These are phyloP conservation scores for Sitobion miscanthi DNA, from an alignment of 1,140 invertebrate genomes.

Conservation along the genomic window DNA sequence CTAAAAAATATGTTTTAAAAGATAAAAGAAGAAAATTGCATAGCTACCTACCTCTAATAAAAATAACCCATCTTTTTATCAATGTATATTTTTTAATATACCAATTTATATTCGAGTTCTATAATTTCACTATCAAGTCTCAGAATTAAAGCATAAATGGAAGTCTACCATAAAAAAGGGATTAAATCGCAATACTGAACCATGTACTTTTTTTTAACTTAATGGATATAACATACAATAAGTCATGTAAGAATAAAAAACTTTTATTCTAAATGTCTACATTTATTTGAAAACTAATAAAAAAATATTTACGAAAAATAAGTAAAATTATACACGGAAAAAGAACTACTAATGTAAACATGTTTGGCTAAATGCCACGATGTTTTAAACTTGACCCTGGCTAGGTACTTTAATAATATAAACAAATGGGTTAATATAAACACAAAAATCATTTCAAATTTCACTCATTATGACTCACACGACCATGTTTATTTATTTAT, in stretches of 20 bases:
- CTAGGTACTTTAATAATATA: constrained; percentile 12
- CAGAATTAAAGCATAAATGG: background rate
- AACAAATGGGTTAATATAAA: constrained; percentile 3
- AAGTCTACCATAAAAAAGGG: background rate
- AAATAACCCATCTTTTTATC: background rate
- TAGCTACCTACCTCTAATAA: background rate
- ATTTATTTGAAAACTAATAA: background rate
- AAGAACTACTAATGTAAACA: background rate
- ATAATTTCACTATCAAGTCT: background rate
- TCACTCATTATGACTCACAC: background rate
- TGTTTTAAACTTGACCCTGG: background rate
- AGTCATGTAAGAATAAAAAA: background rate
- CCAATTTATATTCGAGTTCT: background rate
- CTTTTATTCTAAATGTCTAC: background rate
- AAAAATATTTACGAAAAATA: background rate
- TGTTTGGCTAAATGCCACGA: background rate
- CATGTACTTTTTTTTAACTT: background rate
- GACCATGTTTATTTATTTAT: background rate
- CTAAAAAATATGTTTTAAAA: too few relatives aligned
- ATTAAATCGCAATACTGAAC: background rate
- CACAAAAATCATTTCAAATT: background rate
- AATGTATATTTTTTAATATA: background rate
- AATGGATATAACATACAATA: background rate
- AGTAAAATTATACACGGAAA: background rate
- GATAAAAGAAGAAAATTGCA: too few relatives aligned